Evolutionary conservation across 64 coral and sea anemone genomes (phyloP).

Genomic region (Montipora sp.): DNA sequence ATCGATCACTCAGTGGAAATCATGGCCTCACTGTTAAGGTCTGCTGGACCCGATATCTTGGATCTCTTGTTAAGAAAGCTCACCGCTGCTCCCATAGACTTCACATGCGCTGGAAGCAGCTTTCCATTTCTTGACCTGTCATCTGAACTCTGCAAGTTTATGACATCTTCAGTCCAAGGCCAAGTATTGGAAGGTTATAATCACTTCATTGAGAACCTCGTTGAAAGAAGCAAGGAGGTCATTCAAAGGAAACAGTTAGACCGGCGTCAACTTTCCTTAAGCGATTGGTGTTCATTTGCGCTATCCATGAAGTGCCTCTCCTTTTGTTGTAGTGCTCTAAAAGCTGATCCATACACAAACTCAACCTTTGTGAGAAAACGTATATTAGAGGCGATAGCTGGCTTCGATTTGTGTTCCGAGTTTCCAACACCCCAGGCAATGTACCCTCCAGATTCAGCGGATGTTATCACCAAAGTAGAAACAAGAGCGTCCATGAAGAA

Average conservation of each 20-base stretch:
- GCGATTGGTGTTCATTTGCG: conserved; percentile 31
- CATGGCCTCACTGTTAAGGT: background rate
- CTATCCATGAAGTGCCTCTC: conserved; percentile 6
- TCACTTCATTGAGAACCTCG: conserved; percentile 9
- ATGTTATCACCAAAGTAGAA: background rate
- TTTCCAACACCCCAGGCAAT: conserved; percentile 22
- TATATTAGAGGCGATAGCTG: background rate
- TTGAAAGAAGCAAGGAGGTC: background rate
- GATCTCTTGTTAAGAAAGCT: conserved; percentile 49
- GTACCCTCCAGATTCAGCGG: background rate
- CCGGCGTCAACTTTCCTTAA: conserved; percentile 1
- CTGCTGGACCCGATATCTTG: conserved; percentile 13
- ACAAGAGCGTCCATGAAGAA: background rate
- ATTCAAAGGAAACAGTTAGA: conserved; percentile 15
- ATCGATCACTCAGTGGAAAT: background rate
- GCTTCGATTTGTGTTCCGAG: conserved; percentile 26
- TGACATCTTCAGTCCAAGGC: background rate
- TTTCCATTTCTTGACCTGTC: conserved; percentile 22
- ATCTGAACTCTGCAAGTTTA: background rate
- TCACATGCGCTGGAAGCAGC: background rate
- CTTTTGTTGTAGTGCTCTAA: conserved; percentile 2
- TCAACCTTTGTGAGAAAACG: background rate
- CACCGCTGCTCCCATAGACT: background rate
- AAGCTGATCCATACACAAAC: background rate
- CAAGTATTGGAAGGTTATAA: conserved; percentile 9